A percentile compares a stretch with the other conserved stretches of the same genome.
These are phyloP conservation scores for Amphiduros pacificus DNA, from an alignment of 2,888 invertebrate species.

Conservation along the genomic window DNA sequence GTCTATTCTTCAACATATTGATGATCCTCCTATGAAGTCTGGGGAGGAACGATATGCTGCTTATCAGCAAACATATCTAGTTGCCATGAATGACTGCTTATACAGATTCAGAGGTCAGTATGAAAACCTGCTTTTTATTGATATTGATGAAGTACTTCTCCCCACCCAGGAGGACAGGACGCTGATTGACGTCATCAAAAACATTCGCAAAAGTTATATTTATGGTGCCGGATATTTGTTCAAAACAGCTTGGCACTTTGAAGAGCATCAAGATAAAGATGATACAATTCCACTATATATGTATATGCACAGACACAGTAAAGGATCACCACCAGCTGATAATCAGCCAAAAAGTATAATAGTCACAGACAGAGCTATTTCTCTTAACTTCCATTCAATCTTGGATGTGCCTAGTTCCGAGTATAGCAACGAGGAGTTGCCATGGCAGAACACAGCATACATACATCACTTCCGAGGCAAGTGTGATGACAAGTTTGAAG, in stretches of 20 bases:
- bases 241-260: slow-evolving; percentile 23
- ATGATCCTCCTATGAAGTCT: not conserved
- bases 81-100: slow-evolving; percentile 25
- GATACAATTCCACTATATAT: not conserved
- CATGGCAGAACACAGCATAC: slow-evolving; percentile 13
- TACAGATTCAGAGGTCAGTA: slow-evolving; percentile 13
- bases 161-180: slow-evolving; percentile 3
- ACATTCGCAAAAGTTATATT: not conserved
- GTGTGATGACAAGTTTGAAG: slow-evolving; percentile 17
- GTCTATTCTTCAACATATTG: slow-evolving; percentile 15
- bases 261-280: slow-evolving; percentile 9
- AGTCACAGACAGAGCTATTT: slow-evolving; percentile 6
- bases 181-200: not conserved
- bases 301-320: slow-evolving; percentile 18
- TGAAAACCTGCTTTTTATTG: slow-evolving; percentile 12
- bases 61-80: slow-evolving; percentile 24
- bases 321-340: slow-evolving; percentile 12
- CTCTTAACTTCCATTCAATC: slow-evolving; percentile 18
- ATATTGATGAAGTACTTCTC: slow-evolving; percentile 20
- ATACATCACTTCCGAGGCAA: slow-evolving; percentile 17
- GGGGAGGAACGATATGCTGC: slow-evolving; percentile 19
- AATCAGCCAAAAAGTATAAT: slow-evolving; percentile 21
- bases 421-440: slow-evolving; percentile 4
- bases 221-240: slow-evolving; percentile 14
- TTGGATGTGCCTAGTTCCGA: not conserved